Evolutionary conservation across 2,113 vertebrate species (phyloP), one percentile per base, ranked within the genome.

Genomic region (Prunella himalayana): DNA sequence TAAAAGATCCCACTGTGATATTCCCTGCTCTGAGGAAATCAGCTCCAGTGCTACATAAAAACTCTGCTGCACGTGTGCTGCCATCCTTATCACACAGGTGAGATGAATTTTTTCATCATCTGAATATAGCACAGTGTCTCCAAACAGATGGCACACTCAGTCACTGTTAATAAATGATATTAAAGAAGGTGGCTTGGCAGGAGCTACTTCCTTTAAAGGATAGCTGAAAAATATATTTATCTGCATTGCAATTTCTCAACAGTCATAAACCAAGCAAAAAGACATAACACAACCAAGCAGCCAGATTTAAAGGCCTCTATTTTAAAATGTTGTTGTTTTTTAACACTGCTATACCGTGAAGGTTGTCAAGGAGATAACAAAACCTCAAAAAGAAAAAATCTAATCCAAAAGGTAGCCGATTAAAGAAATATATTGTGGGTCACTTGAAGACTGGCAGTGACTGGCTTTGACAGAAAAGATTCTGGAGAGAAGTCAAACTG

Each of bases 291-390:
- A 81, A 79, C n/a, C 77, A 84, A 51, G 13, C 42, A 61, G 42
- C 10, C 59, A 80, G 64, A 91, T 96, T 95, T 90, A 94, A 85
- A 92, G 69, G 28, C 28, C 47, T 63, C 65, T 86, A 33, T 88
- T 79, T 72, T 61, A 89, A 92, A 93, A 81, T 9, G 10, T 9
- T 63, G 64, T 51, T 80, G 21, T 25, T 90, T 65, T 93, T 93
- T 56, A 84, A 71, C 35, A 15, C 23, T 86, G 11, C 33, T 82
- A 56, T 41, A 56, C 28, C 37, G 12, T 33, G 54, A 83, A 86
- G 28, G 56, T 51, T 97, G 95, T 91, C 77, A 84, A 63, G 54
- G 41, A 92, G 49, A 80, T 91, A 91, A 86, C 53, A 76, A 83
- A 91, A 79, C 8, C 7, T 61, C 71, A 47, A 65, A 63, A 63